Evolutionary conservation across 2,888 invertebrate species (phyloP).

Genomic region (Stenurella melanura): DNA sequence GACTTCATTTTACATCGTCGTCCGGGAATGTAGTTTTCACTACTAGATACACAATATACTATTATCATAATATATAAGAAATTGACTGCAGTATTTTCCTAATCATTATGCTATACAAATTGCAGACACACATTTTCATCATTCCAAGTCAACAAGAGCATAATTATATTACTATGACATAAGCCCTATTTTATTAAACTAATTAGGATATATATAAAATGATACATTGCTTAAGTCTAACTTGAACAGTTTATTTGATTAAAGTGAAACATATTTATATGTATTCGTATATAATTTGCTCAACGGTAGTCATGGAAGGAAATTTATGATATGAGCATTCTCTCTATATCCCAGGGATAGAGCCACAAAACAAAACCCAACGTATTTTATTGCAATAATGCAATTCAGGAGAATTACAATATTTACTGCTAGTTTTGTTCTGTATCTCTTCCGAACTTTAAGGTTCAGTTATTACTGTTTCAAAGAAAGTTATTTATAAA

Average conservation of each 20-base stretch:
- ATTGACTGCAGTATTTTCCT: too few species aligned
- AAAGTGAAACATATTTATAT: conserved; percentile 17
- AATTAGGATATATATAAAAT: conserved; percentile 11
- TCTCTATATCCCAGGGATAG: conserved; percentile 35
- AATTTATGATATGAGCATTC: conserved; percentile 37
- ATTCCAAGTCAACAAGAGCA: too few species aligned
- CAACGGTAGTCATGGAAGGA: conserved; percentile 20
- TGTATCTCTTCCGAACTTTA: conserved; percentile 29
- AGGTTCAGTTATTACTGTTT: conserved; percentile 29
- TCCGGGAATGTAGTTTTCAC: too few species aligned
- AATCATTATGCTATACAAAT: too few species aligned
- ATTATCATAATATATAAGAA: too few species aligned
- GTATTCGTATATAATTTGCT: conserved; percentile 23
- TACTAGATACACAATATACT: too few species aligned
- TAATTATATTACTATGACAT: background rate
- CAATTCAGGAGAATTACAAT: conserved; percentile 44
- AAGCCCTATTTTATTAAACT: background rate
- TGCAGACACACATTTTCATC: too few species aligned
- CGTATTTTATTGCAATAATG: conserved; percentile 43
- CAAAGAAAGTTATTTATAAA: conserved; percentile 27
- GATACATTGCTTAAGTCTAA: conserved; percentile 3
- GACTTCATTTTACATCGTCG: too few species aligned
- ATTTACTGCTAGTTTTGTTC: conserved; percentile 44
- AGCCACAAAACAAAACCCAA: conserved; percentile 35
- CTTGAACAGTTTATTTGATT: conserved; percentile 17